Evolutionary conservation across 2,797 vertebrate species (phyloP).

Genomic region (Myotis planiceps): DNA sequence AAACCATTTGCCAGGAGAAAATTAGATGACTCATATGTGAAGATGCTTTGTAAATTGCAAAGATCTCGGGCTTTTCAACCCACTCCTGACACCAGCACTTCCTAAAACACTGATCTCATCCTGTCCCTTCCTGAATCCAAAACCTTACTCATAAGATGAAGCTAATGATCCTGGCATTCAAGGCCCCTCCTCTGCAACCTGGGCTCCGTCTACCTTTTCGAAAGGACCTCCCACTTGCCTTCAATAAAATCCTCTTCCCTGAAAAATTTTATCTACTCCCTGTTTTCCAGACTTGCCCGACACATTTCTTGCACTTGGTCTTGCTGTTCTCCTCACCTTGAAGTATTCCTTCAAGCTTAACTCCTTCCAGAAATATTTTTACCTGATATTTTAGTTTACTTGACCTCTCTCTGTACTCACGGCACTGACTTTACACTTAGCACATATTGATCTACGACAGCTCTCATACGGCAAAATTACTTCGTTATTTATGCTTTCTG

Average conservation of each 20-base stretch:
- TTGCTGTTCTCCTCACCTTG: not conserved
- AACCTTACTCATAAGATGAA: conserved; percentile 36
- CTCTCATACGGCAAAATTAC: not conserved
- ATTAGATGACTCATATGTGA: conserved; percentile 78
- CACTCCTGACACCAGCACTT: conserved; percentile 72
- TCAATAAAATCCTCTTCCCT: not conserved
- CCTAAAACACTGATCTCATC: conserved; percentile 76
- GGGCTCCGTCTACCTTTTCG: not conserved
- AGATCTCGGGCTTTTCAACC: conserved; percentile 56
- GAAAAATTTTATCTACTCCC: not conserved
- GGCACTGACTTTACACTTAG: not conserved
- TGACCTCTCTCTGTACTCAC: not conserved
- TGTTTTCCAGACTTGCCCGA: not conserved
- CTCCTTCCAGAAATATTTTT: conserved; percentile 14
- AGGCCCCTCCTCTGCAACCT: not conserved
- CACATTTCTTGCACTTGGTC: not conserved
- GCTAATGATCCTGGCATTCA: not conserved
- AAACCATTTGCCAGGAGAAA: conserved; percentile 66
- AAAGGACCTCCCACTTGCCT: not conserved
- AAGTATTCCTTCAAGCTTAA: not conserved
- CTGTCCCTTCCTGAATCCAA: conserved; percentile 49
- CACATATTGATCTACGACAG: not conserved
- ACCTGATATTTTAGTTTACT: not conserved
- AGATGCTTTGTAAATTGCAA: conserved; percentile 75
- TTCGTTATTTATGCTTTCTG: not conserved